Evolutionary conservation across 2,888 invertebrate genomes (phyloP), one percentile per base, ranked within the genome.

Genomic region (Phalera bucephala): DNA sequence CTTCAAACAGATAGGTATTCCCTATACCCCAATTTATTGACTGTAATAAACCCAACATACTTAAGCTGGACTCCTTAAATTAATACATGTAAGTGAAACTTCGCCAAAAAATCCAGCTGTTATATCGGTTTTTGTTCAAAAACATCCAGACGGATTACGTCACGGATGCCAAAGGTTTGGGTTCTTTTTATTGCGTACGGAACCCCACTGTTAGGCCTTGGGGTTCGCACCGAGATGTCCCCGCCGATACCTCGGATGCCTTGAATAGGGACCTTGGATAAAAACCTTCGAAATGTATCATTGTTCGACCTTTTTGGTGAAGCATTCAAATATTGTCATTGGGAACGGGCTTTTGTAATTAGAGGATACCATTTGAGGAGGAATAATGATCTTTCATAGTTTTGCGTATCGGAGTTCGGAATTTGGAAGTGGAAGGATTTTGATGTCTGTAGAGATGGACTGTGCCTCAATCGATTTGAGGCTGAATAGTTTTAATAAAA

Each of bases 161-260:
- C 75, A 78, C 72, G 73, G 70, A 74, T 70, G 64, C 72, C 61
- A 49, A 48, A 56, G 55, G 45, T 45, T 47, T 51, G 38, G 48
- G 44, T 39, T 54, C 63, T 76, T 81, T 84, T 82, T 75, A 60
- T 64, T 64, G 53, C 40, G 41, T 52, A 42, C 51, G 72, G 75
- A 75, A 74, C 77, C 80, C 81, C 67, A 77, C 77, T 70, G 82
- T 64, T 69, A 73, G 72, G 50, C 80, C 82, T 83, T 81, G 82
- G 67, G 53, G 43, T 64, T 63, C 60, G 63, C 72, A 61, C 68
- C 52, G 55, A 71, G 66, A 72, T 76, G 65, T 60, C 73, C 67
- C 64, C 54, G 42, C 38, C 59, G 63, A 71, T 72, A 67, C 53
- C 64, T 53, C 55, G 69, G 70, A 74, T 73, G 64, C 71, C 62